Conservation (phyloP, 2,797 vertebrate genomes). For the Centropyge bicolor region DNA sequence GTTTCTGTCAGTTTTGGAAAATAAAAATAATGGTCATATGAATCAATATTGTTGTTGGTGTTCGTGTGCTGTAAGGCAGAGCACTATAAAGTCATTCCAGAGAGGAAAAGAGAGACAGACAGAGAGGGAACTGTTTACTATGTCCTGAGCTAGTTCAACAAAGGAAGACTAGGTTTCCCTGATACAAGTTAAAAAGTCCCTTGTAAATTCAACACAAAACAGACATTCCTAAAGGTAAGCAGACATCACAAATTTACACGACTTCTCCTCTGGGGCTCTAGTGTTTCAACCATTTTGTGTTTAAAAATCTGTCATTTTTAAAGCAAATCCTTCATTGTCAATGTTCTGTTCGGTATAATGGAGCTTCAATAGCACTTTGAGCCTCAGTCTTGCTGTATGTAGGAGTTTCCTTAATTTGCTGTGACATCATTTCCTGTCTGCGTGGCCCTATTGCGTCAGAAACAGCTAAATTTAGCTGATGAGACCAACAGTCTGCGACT, state of each 20-base stretch:
- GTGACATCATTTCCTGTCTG: conserved; percentile 47
- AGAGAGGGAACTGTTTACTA: conserved; percentile 69
- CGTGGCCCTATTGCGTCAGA: conserved; percentile 24
- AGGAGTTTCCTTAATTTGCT: conserved; percentile 24
- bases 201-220: conserved; percentile 75
- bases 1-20: conserved; percentile 48
- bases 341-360: not conserved
- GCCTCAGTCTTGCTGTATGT: conserved; percentile 14
- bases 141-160: conserved; percentile 85
- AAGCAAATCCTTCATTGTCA: conserved; percentile 47
- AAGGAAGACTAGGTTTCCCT: conserved; percentile 86
- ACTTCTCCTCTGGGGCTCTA: conserved; percentile 50
- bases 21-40: conserved; percentile 43
- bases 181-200: conserved; percentile 82
- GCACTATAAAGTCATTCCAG: conserved; percentile 50
- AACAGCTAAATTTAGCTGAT: conserved; percentile 16
- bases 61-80: conserved; percentile 67
- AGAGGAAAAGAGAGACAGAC: conserved; percentile 50
- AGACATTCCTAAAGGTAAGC: conserved; percentile 59
- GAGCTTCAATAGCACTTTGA: conserved; percentile 30
- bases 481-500: conserved; percentile 15
- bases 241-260: conserved; percentile 47
- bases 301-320: conserved; percentile 11
- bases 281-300: conserved; percentile 34
- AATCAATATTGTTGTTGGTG: conserved; percentile 52